A percentile compares a stretch with the other conserved stretches of the same genome.
These are phyloP conservation scores for Paramormyrops kingsleyae DNA, from an alignment of 2,113 vertebrate species.

Conservation along the genomic window DNA sequence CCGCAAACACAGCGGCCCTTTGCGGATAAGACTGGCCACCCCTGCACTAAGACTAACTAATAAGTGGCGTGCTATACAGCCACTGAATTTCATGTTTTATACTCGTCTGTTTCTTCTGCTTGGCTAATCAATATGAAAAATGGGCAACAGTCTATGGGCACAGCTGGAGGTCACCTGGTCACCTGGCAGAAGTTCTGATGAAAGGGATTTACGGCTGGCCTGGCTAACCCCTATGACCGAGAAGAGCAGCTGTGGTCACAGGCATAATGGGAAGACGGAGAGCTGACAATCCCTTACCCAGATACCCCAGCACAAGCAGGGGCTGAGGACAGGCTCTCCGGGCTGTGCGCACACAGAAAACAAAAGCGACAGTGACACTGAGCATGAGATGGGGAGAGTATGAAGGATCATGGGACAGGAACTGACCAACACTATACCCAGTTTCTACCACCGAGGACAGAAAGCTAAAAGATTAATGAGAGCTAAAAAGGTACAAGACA, in stretches of 20 bases:
- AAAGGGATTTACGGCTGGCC: neutral
- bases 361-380: conserved; percentile 42
- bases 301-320: conserved; percentile 64
- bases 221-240: neutral
- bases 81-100: neutral
- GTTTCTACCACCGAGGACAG: neutral
- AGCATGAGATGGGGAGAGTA: conserved; percentile 17
- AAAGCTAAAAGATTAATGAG: neutral
- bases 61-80: neutral
- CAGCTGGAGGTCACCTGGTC: neutral
- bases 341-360: conserved; percentile 42
- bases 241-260: conserved; percentile 12
- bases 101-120: neutral
- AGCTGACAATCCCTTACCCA: conserved; percentile 61
- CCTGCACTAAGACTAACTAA: neutral
- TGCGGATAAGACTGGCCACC: too few relatives aligned
- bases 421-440: neutral
- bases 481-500: neutral
- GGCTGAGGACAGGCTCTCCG: conserved; percentile 64
- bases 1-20: too few relatives aligned
- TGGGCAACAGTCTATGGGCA: neutral
- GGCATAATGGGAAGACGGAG: neutral
- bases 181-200: neutral
- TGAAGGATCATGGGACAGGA: neutral
- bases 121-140: neutral